A percentile compares a stretch with the other conserved stretches of the same genome.
Evolutionary conservation across 2,797 vertebrate genomes (phyloP).

Genomic region (Arremon brunneinucha): DNA sequence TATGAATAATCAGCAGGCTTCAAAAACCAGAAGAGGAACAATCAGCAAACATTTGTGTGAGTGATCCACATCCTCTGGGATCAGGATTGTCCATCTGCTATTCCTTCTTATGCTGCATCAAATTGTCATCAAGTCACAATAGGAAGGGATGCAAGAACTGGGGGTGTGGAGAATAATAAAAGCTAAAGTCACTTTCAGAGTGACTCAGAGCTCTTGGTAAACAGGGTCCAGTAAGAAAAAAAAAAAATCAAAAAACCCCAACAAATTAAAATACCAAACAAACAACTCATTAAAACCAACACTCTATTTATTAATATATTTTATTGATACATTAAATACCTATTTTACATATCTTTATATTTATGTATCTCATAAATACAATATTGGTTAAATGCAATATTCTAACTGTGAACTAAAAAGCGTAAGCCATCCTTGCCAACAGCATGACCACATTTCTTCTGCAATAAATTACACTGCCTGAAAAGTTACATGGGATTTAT

Average conservation of each 20-base stretch:
- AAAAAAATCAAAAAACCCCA: neutral
- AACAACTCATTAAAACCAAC: neutral
- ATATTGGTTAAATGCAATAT: neutral
- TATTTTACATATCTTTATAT: neutral
- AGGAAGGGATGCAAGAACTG: neutral
- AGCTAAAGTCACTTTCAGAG: neutral
- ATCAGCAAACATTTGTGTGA: fast-evolving
- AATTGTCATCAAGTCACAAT: neutral
- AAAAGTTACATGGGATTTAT: neutral
- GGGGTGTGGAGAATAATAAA: neutral
- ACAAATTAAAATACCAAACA: neutral
- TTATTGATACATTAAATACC: neutral
- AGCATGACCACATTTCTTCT: neutral
- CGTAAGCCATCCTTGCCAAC: neutral
- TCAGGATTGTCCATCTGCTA: neutral
- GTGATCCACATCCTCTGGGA: neutral
- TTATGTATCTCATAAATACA: neutral
- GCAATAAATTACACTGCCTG: neutral
- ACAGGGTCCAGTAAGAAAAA: neutral
- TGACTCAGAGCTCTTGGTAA: neutral
- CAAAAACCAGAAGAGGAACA: neutral
- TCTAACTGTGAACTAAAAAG: neutral
- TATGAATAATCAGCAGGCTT: neutral
- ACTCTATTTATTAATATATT: neutral
- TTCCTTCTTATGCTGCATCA: neutral